phyloP scores from a whole-genome alignment of 2,888 invertebrate species.

The Tetranychus truncatus region DNA sequence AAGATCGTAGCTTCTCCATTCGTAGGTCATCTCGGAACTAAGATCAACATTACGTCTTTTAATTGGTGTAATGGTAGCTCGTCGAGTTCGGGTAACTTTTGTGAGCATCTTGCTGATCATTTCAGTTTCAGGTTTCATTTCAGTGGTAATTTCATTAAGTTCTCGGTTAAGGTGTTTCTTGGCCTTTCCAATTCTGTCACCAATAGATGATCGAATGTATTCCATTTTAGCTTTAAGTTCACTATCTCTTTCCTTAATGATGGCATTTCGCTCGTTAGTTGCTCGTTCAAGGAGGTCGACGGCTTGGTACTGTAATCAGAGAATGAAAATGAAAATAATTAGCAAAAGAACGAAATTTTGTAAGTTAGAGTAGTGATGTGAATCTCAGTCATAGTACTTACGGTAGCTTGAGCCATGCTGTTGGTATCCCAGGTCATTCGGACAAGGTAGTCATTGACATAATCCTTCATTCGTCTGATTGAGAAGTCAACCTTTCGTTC shows the following conservation, averaged over 20 bases:
- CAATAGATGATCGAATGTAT: neutral
- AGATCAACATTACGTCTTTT: neutral
- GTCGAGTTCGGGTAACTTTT: neutral
- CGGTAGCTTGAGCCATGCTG: neutral
- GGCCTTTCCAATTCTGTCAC: neutral
- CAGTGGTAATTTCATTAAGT: neutral
- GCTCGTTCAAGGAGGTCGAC: neutral
- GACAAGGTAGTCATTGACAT: neutral
- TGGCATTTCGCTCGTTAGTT: neutral
- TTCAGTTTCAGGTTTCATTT: neutral
- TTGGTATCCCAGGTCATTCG: neutral
- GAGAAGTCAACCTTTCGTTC: neutral
- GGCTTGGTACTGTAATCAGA: neutral
- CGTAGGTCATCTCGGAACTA: neutral
- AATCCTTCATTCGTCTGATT: slow-evolving; percentile 2
- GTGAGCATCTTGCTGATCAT: neutral
- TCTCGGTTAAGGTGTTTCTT: neutral
- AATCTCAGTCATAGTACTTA: neutral
- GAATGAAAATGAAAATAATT: neutral
- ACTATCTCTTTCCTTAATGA: neutral
- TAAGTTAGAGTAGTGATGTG: neutral
- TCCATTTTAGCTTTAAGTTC: neutral
- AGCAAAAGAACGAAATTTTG: neutral
- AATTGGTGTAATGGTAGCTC: neutral
- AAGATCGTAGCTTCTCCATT: neutral